Percentiles rank a stretch among this genome's conserved stretches.
phyloP scores from a whole-genome alignment of 2,797 vertebrate species.

The Lutjanus argentimaculatus region DNA sequence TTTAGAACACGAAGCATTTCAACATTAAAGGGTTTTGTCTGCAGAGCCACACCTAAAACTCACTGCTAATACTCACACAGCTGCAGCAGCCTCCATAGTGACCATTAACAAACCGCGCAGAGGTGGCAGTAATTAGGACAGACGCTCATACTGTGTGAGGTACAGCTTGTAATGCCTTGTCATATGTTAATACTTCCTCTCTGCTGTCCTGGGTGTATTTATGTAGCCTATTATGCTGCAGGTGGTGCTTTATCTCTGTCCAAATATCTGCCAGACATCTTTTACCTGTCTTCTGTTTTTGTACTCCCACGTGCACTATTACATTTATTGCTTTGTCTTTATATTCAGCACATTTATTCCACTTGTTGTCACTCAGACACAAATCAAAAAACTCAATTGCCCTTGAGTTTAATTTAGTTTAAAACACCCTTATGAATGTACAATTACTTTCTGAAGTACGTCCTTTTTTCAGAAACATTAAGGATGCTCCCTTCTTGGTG shows the following conservation, averaged over 20 bases:
- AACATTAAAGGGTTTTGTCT: not conserved
- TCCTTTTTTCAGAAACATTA: constrained; percentile 14
- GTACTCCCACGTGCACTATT: not conserved
- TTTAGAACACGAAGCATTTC: constrained; percentile 28
- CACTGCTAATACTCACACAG: not conserved
- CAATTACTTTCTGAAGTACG: constrained; percentile 6
- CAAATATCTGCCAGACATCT: not conserved
- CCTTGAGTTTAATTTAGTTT: constrained; percentile 31
- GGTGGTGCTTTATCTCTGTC: constrained; percentile 11
- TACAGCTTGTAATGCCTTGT: not conserved
- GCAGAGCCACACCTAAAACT: constrained; percentile 11
- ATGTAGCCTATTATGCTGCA: not conserved
- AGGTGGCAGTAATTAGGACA: constrained; percentile 14
- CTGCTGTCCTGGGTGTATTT: constrained; percentile 12
- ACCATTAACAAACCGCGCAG: constrained; percentile 14
- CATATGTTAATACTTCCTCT: constrained; percentile 21
- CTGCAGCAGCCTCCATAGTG: not conserved
- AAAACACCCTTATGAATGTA: not conserved
- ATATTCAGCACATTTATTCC: constrained; percentile 9
- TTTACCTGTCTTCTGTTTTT: not conserved
- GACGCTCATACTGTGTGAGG: not conserved
- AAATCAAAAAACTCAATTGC: not conserved
- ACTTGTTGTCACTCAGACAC: constrained; percentile 11
- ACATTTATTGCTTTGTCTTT: not conserved
- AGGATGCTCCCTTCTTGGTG: not conserved